These are phyloP conservation scores for Drosophila serrata DNA, from an alignment of 1,140 invertebrate genomes.

Conservation along the genomic window DNA sequence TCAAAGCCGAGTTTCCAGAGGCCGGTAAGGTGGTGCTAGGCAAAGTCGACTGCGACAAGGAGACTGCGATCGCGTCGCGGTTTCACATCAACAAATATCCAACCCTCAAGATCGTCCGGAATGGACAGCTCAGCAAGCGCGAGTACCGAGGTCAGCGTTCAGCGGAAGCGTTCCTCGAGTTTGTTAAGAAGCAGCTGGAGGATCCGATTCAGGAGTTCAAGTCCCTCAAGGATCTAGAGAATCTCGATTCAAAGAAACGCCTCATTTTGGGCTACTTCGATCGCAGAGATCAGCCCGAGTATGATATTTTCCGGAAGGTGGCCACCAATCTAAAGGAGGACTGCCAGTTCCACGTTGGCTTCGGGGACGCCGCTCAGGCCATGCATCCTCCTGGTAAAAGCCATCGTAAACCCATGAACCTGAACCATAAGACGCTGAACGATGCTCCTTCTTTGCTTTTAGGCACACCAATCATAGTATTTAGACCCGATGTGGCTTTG, in stretches of 20 bases:
- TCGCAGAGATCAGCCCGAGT: constrained; percentile 91
- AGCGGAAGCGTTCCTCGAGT: constrained; percentile 93
- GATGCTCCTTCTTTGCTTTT: not conserved
- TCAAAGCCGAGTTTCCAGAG: constrained; percentile 91
- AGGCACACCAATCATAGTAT: constrained; percentile 91
- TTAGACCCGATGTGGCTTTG: constrained; percentile 91
- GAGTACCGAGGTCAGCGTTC: constrained; percentile 95
- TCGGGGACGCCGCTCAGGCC: constrained; percentile 93
- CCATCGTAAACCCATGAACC: not conserved
- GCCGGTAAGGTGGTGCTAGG: constrained; percentile 95
- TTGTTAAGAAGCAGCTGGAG: constrained; percentile 95
- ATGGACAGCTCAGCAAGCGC: constrained; percentile 96
- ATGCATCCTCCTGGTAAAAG: constrained; percentile 92
- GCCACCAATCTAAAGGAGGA: constrained; percentile 97
- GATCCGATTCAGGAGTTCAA: constrained; percentile 94
- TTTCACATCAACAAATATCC: constrained; percentile 99
- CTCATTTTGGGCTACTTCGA: constrained; percentile 98
- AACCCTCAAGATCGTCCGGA: constrained; percentile 97
- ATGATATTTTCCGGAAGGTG: constrained; percentile 92
- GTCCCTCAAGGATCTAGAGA: constrained; percentile 90
- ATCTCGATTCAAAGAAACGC: constrained; percentile 95
- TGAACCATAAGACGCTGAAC: not conserved
- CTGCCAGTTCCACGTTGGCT: constrained; percentile 96
- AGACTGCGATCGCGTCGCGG: constrained; percentile 93
- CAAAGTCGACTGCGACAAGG: constrained; percentile 98